phyloP scores from a whole-genome alignment of 2,888 invertebrate genomes.

The Mythimna impura region DNA sequence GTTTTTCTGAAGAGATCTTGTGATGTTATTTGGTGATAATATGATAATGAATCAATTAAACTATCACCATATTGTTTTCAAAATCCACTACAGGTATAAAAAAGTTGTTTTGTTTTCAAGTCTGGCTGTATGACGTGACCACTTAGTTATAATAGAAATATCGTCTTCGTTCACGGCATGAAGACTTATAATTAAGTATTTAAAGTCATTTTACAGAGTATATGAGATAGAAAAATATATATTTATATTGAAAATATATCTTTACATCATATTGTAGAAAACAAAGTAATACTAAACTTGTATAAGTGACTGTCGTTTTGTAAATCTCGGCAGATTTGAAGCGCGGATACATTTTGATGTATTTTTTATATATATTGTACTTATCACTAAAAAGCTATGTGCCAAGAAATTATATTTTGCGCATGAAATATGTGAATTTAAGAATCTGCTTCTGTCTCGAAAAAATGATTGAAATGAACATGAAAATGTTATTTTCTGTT shows the following conservation, averaged over 20 bases:
- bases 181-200: slow-evolving; percentile 53
- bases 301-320: slow-evolving; percentile 31
- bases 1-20: neutral
- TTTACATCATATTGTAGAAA: slow-evolving; percentile 46
- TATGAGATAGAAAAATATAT: slow-evolving; percentile 57
- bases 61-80: neutral
- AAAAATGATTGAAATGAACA: neutral
- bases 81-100: neutral
- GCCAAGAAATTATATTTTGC: slow-evolving; percentile 63
- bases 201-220: slow-evolving; percentile 50
- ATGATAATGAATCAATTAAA: neutral
- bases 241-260: slow-evolving; percentile 57
- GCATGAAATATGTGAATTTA: slow-evolving; percentile 39
- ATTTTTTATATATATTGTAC: slow-evolving; percentile 39
- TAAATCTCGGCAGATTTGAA: slow-evolving; percentile 31
- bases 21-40: neutral
- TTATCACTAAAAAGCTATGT: slow-evolving; percentile 49
- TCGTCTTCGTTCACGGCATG: slow-evolving; percentile 38
- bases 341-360: slow-evolving; percentile 42
- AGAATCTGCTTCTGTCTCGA: slow-evolving; percentile 46
- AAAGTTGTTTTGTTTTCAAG: slow-evolving; percentile 32
- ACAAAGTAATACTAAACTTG: slow-evolving; percentile 31
- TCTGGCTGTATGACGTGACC: slow-evolving; percentile 19
- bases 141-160: slow-evolving; percentile 41
- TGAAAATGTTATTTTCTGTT: slow-evolving; percentile 8